Evolutionary conservation across 2,797 vertebrate genomes (phyloP), one percentile per base, ranked within the genome.

Genomic region (Helarctos malayanus): DNA sequence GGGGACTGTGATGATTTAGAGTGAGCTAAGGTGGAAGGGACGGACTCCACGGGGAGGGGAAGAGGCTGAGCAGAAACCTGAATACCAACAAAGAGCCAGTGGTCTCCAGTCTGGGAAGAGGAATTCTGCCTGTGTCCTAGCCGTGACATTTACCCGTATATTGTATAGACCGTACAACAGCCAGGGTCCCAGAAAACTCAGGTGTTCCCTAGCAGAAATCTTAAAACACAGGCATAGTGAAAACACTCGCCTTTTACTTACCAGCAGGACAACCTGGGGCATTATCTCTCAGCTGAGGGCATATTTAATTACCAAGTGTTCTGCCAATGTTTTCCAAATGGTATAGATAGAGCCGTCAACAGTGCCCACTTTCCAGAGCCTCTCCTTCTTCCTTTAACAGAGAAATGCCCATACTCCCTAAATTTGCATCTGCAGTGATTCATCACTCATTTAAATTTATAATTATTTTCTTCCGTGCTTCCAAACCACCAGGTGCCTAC

Each of bases 301-400:
- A 98, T 97, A 98, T 98, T 98, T 98, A 98, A 98, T 98, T 98
- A 98, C 97, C 97, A 98, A 98, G 98, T 98, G 96, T 97, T 98
- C 98, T 98, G 97, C 98, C 98, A 98, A 98, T 97, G 97, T 98
- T 98, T 98, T 98, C 95, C 98, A 98, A 98, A 98, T 97, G 98
- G 94, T 97, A 97, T 85, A 98, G 97, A 98, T 98, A 98, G 98
- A 98, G 89, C 98, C 97, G 89, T 97, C 97, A 97, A 97, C 98
- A 97, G 95, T 92, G 89, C 97, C 98, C 98, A 97, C 96, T 98
- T 98, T 95, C 73, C 92, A 97, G 94, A 98, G 96, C 91, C 85
- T 73, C 91, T 94, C 95, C 97, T 97, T 97, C 96, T 97, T 97
- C 94, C 97, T 97, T 98, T 93, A 97, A 97, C 96, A 75, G 92